phyloP scores from a whole-genome alignment of 2,797 vertebrate genomes.

The Pangasius larnaudii region DNA sequence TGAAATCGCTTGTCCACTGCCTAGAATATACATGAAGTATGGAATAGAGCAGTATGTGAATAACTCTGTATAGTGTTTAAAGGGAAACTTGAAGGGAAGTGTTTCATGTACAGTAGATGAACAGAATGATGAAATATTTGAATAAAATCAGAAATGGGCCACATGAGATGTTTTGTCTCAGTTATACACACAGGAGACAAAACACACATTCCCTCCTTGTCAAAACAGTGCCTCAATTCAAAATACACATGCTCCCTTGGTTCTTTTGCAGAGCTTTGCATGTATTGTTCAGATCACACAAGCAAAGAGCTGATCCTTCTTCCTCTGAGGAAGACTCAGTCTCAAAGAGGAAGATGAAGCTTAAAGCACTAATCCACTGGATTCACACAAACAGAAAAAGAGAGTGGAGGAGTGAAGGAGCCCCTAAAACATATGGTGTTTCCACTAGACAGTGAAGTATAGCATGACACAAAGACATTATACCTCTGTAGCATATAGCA shows the following conservation, averaged over 20 bases:
- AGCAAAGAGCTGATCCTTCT: background rate
- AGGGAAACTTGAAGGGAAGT: background rate
- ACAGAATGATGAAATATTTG: conserved; percentile 17
- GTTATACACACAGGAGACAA: conserved; percentile 33
- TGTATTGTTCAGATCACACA: conserved; percentile 7
- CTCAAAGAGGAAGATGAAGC: background rate
- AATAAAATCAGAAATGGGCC: conserved; percentile 31
- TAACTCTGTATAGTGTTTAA: background rate
- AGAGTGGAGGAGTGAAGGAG: background rate
- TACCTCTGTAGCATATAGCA: background rate
- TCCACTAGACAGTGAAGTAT: background rate
- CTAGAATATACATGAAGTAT: background rate
- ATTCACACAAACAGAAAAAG: background rate
- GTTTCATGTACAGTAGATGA: background rate
- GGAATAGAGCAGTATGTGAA: background rate
- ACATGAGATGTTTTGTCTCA: conserved; percentile 33
- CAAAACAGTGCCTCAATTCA: conserved; percentile 29
- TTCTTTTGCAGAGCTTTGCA: background rate
- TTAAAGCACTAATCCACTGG: background rate
- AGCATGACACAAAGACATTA: background rate
- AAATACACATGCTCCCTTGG: conserved; percentile 23
- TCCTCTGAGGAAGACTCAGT: background rate
- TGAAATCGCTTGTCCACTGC: background rate
- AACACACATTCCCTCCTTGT: conserved; percentile 22
- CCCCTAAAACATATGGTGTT: too few relatives aligned